These are phyloP conservation scores for Chymomyza procnemis DNA, from an alignment of 2,888 invertebrate species.

Conservation along the genomic window DNA sequence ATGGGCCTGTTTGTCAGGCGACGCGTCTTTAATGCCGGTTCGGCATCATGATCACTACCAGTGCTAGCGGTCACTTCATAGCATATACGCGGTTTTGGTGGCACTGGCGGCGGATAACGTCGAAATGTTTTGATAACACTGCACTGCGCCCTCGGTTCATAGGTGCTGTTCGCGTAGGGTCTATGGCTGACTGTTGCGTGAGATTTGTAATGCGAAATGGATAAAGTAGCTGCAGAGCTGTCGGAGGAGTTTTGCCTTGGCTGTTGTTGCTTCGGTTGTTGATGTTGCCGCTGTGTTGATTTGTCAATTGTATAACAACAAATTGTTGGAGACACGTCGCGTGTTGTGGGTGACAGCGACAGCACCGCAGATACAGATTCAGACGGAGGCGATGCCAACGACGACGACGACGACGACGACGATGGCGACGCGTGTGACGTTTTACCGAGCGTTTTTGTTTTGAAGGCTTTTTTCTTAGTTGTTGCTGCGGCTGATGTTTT, in stretches of 20 bases:
- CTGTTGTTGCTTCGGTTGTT: slow-evolving; percentile 1
- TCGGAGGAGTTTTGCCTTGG: neutral
- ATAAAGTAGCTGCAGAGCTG: neutral
- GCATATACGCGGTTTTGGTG: slow-evolving; percentile 53
- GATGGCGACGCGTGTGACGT: slow-evolving; percentile 53
- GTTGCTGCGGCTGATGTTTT: slow-evolving; percentile 32
- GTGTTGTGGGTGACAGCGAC: slow-evolving; percentile 42
- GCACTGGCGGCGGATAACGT: slow-evolving; percentile 51
- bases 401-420: slow-evolving; percentile 33
- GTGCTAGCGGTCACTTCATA: slow-evolving; percentile 40
- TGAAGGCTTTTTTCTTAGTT: slow-evolving; percentile 43
- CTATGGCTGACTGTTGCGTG: slow-evolving; percentile 13
- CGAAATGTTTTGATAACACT: slow-evolving; percentile 23
- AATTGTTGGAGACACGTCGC: slow-evolving; percentile 69
- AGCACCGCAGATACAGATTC: slow-evolving; percentile 15
- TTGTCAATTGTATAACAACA: slow-evolving; percentile 76
- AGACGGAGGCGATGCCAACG: neutral
- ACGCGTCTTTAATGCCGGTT: slow-evolving; percentile 57
- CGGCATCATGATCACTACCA: slow-evolving; percentile 29
- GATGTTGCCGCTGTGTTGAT: slow-evolving; percentile 27
- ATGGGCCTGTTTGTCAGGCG: slow-evolving; percentile 33
- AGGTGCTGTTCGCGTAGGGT: neutral
- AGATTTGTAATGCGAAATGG: slow-evolving; percentile 11
- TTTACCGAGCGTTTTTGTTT: slow-evolving; percentile 29
- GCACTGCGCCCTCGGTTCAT: slow-evolving; percentile 15